Evolutionary conservation across 2,113 vertebrate species (phyloP).

Genomic region (Recurvirostra avosetta): DNA sequence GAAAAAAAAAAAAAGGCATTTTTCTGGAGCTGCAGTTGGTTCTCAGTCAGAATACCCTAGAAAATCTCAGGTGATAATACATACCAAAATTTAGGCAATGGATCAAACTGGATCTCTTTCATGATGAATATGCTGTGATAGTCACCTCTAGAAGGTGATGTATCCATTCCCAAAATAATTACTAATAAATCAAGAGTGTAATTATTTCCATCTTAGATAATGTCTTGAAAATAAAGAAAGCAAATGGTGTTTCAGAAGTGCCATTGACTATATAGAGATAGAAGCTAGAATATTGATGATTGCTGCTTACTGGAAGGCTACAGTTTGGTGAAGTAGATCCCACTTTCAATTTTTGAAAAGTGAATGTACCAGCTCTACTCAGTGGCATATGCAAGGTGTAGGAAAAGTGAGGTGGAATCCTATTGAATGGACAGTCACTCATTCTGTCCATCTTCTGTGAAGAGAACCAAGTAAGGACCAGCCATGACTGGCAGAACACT

Average conservation of each 20-base stretch:
- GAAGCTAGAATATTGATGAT: not conserved
- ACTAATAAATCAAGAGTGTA: not conserved
- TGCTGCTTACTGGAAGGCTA: not conserved
- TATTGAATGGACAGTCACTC: not conserved
- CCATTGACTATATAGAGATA: not conserved
- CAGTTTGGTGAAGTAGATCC: not conserved
- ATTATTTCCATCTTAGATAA: not conserved
- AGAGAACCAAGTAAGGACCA: not conserved
- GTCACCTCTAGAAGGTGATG: not conserved
- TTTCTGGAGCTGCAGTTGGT: not conserved
- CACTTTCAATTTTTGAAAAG: not conserved
- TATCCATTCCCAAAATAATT: not conserved
- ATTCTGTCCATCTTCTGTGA: not conserved
- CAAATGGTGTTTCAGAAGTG: not conserved
- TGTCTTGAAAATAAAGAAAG: not conserved
- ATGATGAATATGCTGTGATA: not conserved
- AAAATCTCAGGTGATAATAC: not conserved
- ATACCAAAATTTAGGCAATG: not conserved
- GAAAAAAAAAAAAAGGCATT: not conserved
- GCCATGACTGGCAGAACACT: not conserved
- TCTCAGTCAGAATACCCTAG: not conserved
- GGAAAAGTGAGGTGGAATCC: not conserved
- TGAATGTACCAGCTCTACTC: not conserved
- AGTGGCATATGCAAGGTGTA: not conserved
- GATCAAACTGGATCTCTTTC: not conserved